Conservation (phyloP, 2,113 vertebrate genomes). For the Salvelinus namaycush region DNA sequence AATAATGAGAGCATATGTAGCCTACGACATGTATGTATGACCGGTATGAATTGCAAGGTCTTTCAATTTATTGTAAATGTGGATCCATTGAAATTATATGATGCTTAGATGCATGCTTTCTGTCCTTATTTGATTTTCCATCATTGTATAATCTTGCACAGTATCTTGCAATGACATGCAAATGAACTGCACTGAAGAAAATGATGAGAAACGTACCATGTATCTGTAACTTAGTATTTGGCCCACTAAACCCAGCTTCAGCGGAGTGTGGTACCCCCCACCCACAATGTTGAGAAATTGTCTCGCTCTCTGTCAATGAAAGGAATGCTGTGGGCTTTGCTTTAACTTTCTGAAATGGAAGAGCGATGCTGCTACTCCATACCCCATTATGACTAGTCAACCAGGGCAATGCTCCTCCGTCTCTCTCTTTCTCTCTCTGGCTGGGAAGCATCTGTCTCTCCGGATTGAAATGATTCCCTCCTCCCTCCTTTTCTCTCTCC, state of each 20-base stretch:
- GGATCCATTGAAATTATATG: too few relatives aligned
- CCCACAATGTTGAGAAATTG: constrained; percentile 34
- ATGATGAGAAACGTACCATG: too few relatives aligned
- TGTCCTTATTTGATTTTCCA: too few relatives aligned
- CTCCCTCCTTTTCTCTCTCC: constrained; percentile 43
- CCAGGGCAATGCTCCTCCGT: constrained; percentile 41
- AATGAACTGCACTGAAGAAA: too few relatives aligned
- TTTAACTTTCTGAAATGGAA: constrained; percentile 40
- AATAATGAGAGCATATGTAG: constrained; percentile 31
- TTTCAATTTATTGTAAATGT: too few relatives aligned
- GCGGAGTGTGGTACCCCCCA: too few relatives aligned
- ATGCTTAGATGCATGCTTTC: too few relatives aligned
- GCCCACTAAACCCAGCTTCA: too few relatives aligned
- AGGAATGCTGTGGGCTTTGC: constrained; percentile 17
- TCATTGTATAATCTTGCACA: too few relatives aligned
- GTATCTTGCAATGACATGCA: too few relatives aligned
- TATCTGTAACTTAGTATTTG: too few relatives aligned
- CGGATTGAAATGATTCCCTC: constrained; percentile 46
- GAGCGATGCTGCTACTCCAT: not conserved
- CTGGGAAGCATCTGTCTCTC: constrained; percentile 60
- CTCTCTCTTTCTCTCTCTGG: constrained; percentile 50
- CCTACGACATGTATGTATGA: too few relatives aligned
- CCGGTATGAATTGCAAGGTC: not conserved
- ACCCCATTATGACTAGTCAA: constrained; percentile 32
- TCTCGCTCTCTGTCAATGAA: constrained; percentile 28